Conservation (phyloP, 1,140 invertebrate genomes). For the Eurytemora carolleeae region DNA sequence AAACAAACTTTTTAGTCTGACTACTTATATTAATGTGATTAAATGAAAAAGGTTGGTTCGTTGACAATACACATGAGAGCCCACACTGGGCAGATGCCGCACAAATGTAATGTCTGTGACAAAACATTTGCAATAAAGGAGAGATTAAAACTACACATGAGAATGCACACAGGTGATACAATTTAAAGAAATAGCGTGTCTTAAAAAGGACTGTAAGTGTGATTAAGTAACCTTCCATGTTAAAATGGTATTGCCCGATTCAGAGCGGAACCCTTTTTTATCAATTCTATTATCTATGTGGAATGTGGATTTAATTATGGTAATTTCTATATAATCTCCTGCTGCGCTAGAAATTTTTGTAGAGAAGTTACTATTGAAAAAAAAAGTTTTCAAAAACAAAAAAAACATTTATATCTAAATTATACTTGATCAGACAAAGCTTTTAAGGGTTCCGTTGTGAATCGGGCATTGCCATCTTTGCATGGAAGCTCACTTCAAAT, state of each 20-base stretch:
- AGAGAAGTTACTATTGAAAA: too few relatives aligned
- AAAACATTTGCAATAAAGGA: constrained; percentile 16
- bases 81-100: constrained; percentile 26
- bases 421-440: too few relatives aligned
- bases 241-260: background rate
- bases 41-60: constrained; percentile 20
- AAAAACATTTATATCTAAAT: too few relatives aligned
- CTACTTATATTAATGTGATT: background rate
- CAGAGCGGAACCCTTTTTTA: background rate
- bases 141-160: constrained; percentile 12
- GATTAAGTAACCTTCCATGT: background rate
- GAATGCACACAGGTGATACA: background rate
- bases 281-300: too few relatives aligned
- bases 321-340: background rate
- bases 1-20: background rate
- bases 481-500: too few relatives aligned
- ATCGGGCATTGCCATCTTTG: too few relatives aligned
- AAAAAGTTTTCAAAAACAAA: too few relatives aligned
- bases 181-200: background rate
- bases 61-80: constrained; percentile 23
- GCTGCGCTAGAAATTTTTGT: background rate
- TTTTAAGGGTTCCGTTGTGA: too few relatives aligned
- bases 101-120: constrained; percentile 17
- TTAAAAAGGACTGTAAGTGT: too few relatives aligned
- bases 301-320: too few relatives aligned